Evolutionary conservation across 2,113 vertebrate genomes (phyloP), one percentile per base, ranked within the genome.

Genomic region (Antechinus stuartii): DNA sequence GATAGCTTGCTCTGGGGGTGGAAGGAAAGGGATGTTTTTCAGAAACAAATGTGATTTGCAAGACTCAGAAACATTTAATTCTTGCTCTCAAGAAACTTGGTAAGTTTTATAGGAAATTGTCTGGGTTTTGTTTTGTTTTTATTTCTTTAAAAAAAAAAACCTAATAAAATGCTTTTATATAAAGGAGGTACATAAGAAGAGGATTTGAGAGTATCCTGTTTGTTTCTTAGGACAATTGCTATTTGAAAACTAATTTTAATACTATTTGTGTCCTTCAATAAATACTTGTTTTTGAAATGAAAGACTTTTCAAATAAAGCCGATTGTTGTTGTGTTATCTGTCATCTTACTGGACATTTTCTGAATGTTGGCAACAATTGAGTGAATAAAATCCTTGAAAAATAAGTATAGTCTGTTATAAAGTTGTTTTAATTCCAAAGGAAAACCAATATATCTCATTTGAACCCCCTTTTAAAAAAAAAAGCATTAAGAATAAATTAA

Each of bases 341-440:
- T 42, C 68, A 42, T 84, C n/a, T 84, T 42, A 84, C n/a, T 84
- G n/a, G 16, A 42, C 92, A 0, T 94, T 97, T 92, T 6, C 0
- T 94, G 61, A 92, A 68, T 91, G 23, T 93, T 97, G 95, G 91
- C 90, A 96, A 89, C 23, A 96, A 2, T 16, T 96, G 61, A 94
- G 93, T 95, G 42, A 96, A 95, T 61, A 96, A 91, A 61, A 30
- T 53, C 76, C 91, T 90, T 96, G 92, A 95, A 84, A 94, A 94
- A 93, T 92, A 93, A 22, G 89, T 92, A 11, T 23, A 92, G 1
- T 26, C 89, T 94, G 90, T 93, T 91, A n/a, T 3, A 50, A 50
- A 94, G 22, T 25, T 47, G 5, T 91, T 55, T 90, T 35, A 47
- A 90, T 92, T n/a, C 84, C 47, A 54, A 92, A 12, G 47, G 92